These are phyloP conservation scores for Calliphora vicina DNA, from an alignment of 1,140 invertebrate species.

Conservation along the genomic window DNA sequence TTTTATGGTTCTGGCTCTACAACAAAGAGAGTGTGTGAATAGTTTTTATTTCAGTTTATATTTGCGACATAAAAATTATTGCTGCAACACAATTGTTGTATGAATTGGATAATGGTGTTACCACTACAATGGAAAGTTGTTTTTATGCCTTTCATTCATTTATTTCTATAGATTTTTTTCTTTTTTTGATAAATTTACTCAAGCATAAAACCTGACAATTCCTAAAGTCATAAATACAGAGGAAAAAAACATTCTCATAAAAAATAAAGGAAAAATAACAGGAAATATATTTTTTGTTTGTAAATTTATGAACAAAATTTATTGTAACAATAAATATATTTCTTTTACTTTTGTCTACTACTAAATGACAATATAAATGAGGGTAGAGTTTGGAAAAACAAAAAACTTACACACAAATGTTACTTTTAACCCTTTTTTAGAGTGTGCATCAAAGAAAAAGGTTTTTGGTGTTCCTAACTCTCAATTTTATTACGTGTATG, in stretches of 20 bases:
- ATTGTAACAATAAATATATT: neutral
- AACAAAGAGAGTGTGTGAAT: neutral
- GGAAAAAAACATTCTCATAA: neutral
- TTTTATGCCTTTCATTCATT: neutral
- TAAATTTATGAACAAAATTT: neutral
- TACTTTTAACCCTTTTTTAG: slow-evolving; percentile 10
- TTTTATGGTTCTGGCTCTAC: neutral
- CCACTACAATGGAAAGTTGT: neutral
- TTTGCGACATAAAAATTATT: neutral
- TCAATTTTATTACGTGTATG: slow-evolving; percentile 12
- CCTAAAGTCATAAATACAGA: slow-evolving; percentile 1
- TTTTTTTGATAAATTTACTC: slow-evolving; percentile 7
- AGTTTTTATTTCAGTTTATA: neutral
- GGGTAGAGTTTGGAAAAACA: neutral
- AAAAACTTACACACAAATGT: neutral
- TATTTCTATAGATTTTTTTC: neutral
- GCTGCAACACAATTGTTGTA: neutral
- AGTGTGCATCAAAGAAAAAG: neutral
- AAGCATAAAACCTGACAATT: slow-evolving; percentile 13
- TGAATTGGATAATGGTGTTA: neutral
- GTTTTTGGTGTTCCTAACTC: too few species aligned
- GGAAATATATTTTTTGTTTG: neutral
- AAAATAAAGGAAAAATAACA: neutral
- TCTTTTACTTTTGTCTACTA: neutral
- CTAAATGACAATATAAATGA: slow-evolving; percentile 20